phyloP scores from a whole-genome alignment of 1,140 invertebrate species.

The Diorhabda elongata region DNA sequence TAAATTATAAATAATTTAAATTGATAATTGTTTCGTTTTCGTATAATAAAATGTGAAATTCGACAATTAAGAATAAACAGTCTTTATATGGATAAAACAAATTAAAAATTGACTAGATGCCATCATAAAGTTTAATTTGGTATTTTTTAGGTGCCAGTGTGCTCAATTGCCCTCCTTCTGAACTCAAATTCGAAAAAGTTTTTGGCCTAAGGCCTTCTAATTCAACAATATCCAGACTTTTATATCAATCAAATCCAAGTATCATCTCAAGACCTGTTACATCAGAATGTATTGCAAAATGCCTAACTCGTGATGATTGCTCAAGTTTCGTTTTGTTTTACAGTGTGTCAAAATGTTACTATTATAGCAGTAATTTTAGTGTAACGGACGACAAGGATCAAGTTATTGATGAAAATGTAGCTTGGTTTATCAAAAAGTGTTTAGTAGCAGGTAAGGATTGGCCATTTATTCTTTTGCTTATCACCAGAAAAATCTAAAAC shows the following conservation, averaged over 20 bases:
- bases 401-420: conserved; percentile 47
- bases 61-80: too few relatives aligned
- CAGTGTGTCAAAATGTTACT: conserved; percentile 48
- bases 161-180: conserved; percentile 30
- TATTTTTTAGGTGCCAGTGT: conserved; percentile 28
- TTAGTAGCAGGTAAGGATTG: conserved; percentile 37
- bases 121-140: not conserved
- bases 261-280: conserved; percentile 48
- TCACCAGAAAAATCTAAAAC: not conserved
- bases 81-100: too few relatives aligned
- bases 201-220: conserved; percentile 34
- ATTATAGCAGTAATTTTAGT: conserved; percentile 43
- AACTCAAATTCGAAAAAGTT: conserved; percentile 43
- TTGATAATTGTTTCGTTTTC: too few relatives aligned
- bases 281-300: conserved; percentile 50
- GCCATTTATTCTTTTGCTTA: conserved; percentile 10
- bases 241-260: conserved; percentile 26
- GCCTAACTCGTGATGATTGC: conserved; percentile 47
- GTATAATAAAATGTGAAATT: too few relatives aligned
- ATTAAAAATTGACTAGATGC: too few relatives aligned
- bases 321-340: conserved; percentile 49
- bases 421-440: conserved; percentile 52
- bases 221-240: conserved; percentile 21
- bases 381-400: conserved; percentile 42
- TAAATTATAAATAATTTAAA: too few relatives aligned